Conservation (phyloP, 1,140 invertebrate species). For the Bilobella aurantiaca region DNA sequence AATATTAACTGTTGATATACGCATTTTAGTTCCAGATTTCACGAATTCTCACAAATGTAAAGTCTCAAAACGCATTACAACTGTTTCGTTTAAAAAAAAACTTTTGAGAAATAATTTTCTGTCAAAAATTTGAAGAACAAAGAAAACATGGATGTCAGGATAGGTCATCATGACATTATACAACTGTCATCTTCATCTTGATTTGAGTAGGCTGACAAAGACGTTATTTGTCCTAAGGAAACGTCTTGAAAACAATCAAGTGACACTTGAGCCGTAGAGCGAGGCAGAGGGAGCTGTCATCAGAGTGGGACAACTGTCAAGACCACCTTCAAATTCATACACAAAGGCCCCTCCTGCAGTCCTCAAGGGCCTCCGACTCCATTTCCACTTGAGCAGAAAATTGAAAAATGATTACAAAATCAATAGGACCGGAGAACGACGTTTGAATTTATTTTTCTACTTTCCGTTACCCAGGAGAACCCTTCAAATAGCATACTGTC, state of each 20-base stretch:
- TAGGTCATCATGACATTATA: too few relatives aligned
- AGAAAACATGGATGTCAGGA: too few relatives aligned
- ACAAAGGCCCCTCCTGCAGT: background rate
- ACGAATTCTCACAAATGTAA: too few relatives aligned
- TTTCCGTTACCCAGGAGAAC: too few relatives aligned
- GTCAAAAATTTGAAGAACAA: background rate
- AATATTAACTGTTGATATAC: too few relatives aligned
- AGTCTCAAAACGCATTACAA: too few relatives aligned
- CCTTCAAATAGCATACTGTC: too few relatives aligned
- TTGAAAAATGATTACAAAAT: constrained; percentile 20
- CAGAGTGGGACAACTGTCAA: background rate
- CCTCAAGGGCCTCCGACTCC: background rate
- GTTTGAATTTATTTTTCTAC: too few relatives aligned
- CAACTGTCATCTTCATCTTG: background rate
- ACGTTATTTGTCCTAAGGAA: background rate
- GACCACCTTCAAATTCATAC: background rate
- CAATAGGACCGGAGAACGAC: constrained; percentile 8
- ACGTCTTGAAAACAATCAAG: background rate
- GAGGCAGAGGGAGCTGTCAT: background rate
- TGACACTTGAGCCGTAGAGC: background rate
- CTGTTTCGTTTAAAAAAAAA: too few relatives aligned
- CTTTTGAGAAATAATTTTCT: too few relatives aligned
- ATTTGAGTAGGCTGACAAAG: background rate
- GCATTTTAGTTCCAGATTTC: too few relatives aligned
- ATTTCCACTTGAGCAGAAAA: constrained; percentile 11